Percentiles rank a stretch among this genome's conserved stretches.
These are phyloP conservation scores for Fragum fragum DNA, from an alignment of 2,888 invertebrate genomes.

Conservation along the genomic window DNA sequence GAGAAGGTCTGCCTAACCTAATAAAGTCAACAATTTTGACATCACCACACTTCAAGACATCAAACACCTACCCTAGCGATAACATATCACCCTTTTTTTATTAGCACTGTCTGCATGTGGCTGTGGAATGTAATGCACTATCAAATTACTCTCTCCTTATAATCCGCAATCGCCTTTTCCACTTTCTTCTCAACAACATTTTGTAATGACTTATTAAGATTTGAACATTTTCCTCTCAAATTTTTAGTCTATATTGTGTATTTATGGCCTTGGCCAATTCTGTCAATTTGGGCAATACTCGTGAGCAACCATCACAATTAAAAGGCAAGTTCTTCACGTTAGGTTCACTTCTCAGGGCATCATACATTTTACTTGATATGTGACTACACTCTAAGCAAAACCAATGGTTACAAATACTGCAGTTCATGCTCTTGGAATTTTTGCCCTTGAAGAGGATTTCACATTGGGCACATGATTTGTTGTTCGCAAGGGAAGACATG, in stretches of 20 bases:
- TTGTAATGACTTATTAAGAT: not conserved
- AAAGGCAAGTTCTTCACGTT: constrained; percentile 26
- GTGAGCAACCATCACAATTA: constrained; percentile 27
- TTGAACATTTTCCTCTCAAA: constrained; percentile 8
- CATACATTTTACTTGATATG: constrained; percentile 21
- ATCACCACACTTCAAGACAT: not conserved
- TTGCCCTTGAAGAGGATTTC: no score
- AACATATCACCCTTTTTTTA: not conserved
- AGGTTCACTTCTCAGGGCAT: constrained; percentile 15
- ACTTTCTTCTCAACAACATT: constrained; percentile 8
- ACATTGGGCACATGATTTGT: no score
- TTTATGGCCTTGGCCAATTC: not conserved
- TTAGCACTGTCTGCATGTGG: not conserved
- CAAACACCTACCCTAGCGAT: not conserved
- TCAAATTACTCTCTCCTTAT: constrained; percentile 33
- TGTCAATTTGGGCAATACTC: constrained; percentile 30
- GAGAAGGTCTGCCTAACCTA: not conserved
- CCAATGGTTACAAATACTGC: no score
- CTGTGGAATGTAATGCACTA: constrained; percentile 34
- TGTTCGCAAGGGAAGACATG: no score
- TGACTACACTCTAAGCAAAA: no score
- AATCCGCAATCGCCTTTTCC: constrained; percentile 25
- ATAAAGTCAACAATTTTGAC: not conserved
- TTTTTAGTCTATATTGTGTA: constrained; percentile 3
- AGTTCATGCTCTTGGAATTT: not conserved